A percentile compares a stretch with the other conserved stretches of the same genome.
Conservation (phyloP, 2,113 vertebrate genomes). For the Nanorana parkeri region DNA sequence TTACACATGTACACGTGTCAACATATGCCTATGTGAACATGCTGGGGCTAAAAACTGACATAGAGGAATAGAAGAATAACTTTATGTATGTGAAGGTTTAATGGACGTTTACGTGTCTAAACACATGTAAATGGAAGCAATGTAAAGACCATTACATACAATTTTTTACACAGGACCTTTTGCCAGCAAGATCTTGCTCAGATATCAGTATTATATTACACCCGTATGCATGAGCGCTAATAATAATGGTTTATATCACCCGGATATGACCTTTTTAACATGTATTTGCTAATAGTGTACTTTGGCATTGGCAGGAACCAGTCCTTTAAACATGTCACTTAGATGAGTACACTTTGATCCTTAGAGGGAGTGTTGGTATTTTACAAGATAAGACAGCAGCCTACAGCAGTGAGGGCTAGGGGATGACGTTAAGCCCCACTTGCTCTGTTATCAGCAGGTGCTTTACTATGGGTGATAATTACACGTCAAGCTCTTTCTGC, state of each 20-base stretch:
- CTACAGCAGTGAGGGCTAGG: slow-evolving; percentile 37
- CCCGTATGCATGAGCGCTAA: no score
- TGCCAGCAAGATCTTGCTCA: no score
- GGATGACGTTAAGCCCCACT: slow-evolving; percentile 20
- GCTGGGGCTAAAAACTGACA: no score
- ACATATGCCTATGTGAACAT: no score
- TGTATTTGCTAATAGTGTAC: not conserved
- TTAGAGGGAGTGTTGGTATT: slow-evolving; percentile 42
- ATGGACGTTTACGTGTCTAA: no score
- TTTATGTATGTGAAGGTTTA: no score
- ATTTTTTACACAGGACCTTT: no score
- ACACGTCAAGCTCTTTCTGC: slow-evolving; percentile 41
- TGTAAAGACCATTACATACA: no score
- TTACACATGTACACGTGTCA: no score
- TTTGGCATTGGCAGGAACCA: not conserved
- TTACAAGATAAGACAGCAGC: slow-evolving; percentile 45
- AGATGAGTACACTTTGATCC: slow-evolving; percentile 47
- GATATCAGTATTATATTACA: no score
- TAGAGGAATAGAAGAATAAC: no score
- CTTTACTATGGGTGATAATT: slow-evolving; percentile 49
- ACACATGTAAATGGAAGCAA: no score
- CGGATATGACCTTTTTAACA: not conserved
- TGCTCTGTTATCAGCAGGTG: slow-evolving; percentile 43
- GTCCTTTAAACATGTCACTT: slow-evolving; percentile 29
- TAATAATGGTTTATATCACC: not conserved